Conservation (phyloP, 2,113 vertebrate species). For the Sprattus sprattus region DNA sequence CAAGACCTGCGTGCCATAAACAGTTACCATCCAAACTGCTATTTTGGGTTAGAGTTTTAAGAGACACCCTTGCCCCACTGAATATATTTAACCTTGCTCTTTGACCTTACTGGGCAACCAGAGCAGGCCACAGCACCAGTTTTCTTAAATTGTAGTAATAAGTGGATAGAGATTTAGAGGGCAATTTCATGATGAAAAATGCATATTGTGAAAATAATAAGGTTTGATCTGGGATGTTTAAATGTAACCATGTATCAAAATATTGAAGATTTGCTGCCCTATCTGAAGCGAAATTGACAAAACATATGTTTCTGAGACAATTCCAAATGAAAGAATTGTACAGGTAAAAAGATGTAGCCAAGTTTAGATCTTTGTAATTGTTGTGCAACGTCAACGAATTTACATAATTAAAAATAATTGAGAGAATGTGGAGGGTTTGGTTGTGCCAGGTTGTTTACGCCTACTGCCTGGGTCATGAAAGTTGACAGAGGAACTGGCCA, state of each 20-base stretch:
- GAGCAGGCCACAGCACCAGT: conserved; percentile 30
- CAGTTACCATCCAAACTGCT: conserved; percentile 32
- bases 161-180: too few relatives aligned
- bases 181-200: not conserved
- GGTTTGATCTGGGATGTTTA: not conserved
- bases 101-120: conserved; percentile 34
- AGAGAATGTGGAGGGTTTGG: not conserved
- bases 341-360: too few relatives aligned
- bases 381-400: not conserved
- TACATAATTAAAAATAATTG: not conserved
- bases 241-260: not conserved
- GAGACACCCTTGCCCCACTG: conserved; percentile 27
- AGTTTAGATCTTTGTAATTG: too few relatives aligned
- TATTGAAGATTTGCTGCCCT: not conserved
- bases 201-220: not conserved
- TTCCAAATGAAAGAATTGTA: too few relatives aligned
- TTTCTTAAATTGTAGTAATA: conserved; percentile 27
- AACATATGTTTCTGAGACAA: too few relatives aligned
- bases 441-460: not conserved
- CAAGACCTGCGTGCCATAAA: conserved; percentile 35
- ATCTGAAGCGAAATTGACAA: too few relatives aligned
- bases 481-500: conserved; percentile 20
- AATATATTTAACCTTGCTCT: conserved; percentile 50
- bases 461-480: not conserved
- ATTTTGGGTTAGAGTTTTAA: conserved; percentile 37